Evolutionary conservation across 2,113 vertebrate genomes (phyloP).

Genomic region (Nerophis ophidion): DNA sequence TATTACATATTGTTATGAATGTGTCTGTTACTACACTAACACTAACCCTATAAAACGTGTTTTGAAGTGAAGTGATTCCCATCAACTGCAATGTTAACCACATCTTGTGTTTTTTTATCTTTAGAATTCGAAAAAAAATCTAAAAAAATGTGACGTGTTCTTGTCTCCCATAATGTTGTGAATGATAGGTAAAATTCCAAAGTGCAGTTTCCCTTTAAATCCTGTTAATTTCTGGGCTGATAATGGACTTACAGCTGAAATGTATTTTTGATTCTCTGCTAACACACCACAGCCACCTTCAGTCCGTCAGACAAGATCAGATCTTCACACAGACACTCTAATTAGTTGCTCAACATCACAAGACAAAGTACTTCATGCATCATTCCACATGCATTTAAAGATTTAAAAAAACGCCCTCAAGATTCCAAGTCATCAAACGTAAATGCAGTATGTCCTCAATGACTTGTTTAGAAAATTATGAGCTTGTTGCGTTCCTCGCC

Average conservation of each 20-base stretch:
- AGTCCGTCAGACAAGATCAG: slow-evolving; percentile 27
- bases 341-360: slow-evolving; percentile 21
- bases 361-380: slow-evolving; percentile 26
- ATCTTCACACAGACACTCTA: slow-evolving; percentile 14
- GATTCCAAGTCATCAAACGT: slow-evolving; percentile 17
- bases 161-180: too few species aligned
- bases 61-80: too few species aligned
- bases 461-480: slow-evolving; percentile 37
- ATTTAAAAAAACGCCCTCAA: slow-evolving; percentile 30
- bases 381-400: slow-evolving; percentile 32
- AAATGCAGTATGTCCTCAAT: slow-evolving; percentile 30
- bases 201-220: too few species aligned
- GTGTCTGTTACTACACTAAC: too few species aligned
- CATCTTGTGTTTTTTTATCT: too few species aligned
- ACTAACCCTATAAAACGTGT: too few species aligned
- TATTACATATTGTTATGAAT: too few species aligned
- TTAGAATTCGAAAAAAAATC: too few species aligned
- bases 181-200: too few species aligned
- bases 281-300: slow-evolving; percentile 43
- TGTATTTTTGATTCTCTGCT: slow-evolving; percentile 3
- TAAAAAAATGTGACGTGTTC: too few species aligned
- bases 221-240: neutral
- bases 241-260: neutral
- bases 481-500: slow-evolving; percentile 42
- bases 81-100: too few species aligned